These are phyloP conservation scores for Palloptera scutellata DNA, from an alignment of 2,888 invertebrate genomes.

Conservation along the genomic window DNA sequence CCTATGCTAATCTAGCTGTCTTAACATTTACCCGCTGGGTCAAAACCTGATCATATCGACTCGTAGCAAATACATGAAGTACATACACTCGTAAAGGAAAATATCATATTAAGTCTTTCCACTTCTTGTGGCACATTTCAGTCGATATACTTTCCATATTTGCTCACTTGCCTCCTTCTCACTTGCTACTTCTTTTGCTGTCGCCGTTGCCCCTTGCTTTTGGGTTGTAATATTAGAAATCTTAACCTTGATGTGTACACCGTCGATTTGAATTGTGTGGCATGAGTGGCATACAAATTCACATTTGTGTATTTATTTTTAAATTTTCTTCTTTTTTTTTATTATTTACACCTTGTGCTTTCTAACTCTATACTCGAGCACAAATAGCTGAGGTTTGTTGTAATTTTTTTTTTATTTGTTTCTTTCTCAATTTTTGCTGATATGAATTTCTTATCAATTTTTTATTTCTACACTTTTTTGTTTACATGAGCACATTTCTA, in stretches of 20 bases:
- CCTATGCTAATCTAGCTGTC: too few species aligned
- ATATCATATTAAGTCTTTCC: too few species aligned
- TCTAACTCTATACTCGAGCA: too few species aligned
- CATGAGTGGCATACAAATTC: neutral
- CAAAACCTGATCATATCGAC: too few species aligned
- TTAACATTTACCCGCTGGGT: too few species aligned
- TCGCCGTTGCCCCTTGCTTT: neutral
- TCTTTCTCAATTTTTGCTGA: conserved; percentile 2
- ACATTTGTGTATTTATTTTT: neutral
- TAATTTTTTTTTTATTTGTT: conserved; percentile 10
- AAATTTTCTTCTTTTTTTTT: conserved; percentile 8
- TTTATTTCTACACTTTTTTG: neutral
- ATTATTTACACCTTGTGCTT: neutral
- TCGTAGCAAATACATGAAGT: too few species aligned
- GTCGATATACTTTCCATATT: too few species aligned
- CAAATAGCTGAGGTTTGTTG: too few species aligned
- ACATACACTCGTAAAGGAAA: too few species aligned
- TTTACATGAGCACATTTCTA: neutral
- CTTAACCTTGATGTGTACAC: neutral
- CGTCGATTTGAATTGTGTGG: neutral
- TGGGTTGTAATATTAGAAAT: neutral
- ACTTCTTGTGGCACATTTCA: too few species aligned
- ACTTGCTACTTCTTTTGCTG: too few species aligned
- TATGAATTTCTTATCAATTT: conserved; percentile 25
- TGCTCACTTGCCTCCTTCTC: too few species aligned